A percentile compares a stretch with the other conserved stretches of the same genome.
phyloP scores from a whole-genome alignment of 2,888 invertebrate species.

The Pseudolycoriella hygida region DNA sequence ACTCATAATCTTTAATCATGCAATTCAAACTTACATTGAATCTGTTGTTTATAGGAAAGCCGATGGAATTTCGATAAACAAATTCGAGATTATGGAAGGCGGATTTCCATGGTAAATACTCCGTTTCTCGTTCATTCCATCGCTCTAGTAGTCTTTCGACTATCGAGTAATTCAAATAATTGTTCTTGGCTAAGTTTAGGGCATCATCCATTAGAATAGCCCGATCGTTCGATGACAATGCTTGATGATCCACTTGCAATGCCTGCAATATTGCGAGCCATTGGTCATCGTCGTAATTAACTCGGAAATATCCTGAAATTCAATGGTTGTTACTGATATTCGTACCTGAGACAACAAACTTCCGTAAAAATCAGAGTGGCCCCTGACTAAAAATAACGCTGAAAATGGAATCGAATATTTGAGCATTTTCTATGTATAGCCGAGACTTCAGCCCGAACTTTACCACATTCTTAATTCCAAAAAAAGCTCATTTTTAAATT shows the following conservation, averaged over 20 bases:
- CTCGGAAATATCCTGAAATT: neutral
- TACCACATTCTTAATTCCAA: too few relatives aligned
- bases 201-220: neutral
- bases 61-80: neutral
- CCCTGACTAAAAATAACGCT: too few relatives aligned
- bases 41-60: too few relatives aligned
- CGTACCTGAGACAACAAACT: too few relatives aligned
- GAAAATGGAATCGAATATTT: too few relatives aligned
- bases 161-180: neutral
- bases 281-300: neutral
- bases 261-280: neutral
- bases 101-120: neutral
- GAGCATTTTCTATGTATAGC: too few relatives aligned
- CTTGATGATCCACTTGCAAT: neutral
- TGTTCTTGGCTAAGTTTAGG: neutral
- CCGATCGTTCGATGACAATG: neutral
- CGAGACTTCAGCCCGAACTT: too few relatives aligned
- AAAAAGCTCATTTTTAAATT: too few relatives aligned
- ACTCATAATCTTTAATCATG: neutral
- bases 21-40: neutral
- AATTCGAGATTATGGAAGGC: neutral
- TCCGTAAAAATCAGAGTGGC: too few relatives aligned
- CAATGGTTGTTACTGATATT: neutral
- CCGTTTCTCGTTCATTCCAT: neutral
- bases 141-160: neutral